Evolutionary conservation across 1,140 invertebrate genomes (phyloP), one percentile per base, ranked within the genome.

Genomic region (Rhysida immarginata): DNA sequence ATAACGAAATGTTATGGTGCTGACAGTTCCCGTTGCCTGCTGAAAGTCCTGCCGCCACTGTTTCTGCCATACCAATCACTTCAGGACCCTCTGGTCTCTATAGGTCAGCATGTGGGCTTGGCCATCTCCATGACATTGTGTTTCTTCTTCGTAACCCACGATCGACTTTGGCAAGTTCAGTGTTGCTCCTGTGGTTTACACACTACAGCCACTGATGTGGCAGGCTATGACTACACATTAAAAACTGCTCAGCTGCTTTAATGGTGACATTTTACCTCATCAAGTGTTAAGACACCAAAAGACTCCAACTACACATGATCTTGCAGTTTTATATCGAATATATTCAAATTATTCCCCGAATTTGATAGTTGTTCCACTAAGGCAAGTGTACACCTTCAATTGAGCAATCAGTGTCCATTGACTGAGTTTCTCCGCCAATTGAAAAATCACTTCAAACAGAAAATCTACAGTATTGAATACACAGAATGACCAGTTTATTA

Each of bases 391-490:
- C 52, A 48, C 58, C 57, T 11, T 60, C 59, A 27, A 62, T 57
- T 35, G 56, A 24, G 29, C 29, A 5, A 64, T 66, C 53, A 58
- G 63, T 2, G 63, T 60, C 43, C 42, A 24, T n/a, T n/a, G n/a
- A n/a, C n/a, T n/a, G n/a, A n/a, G n/a, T n/a, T n/a, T n/a, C n/a
- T n/a, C n/a, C n/a, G n/a, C n/a, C n/a, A n/a, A n/a, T n/a, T n/a
- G n/a, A n/a, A n/a, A n/a, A n/a, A n/a, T n/a, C n/a, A n/a, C n/a
- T n/a, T n/a, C n/a, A n/a, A n/a, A n/a, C n/a, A n/a, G n/a, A n/a
- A n/a, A n/a, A n/a, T n/a, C n/a, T n/a, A n/a, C n/a, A n/a, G n/a
- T n/a, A n/a, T n/a, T n/a, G n/a, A n/a, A n/a, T n/a, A n/a, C n/a
- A n/a, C n/a, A n/a, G n/a, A n/a, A n/a, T n/a, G n/a, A n/a, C n/a